These are phyloP conservation scores for Amniataba percoides DNA, from an alignment of 2,797 vertebrate species.

Conservation along the genomic window DNA sequence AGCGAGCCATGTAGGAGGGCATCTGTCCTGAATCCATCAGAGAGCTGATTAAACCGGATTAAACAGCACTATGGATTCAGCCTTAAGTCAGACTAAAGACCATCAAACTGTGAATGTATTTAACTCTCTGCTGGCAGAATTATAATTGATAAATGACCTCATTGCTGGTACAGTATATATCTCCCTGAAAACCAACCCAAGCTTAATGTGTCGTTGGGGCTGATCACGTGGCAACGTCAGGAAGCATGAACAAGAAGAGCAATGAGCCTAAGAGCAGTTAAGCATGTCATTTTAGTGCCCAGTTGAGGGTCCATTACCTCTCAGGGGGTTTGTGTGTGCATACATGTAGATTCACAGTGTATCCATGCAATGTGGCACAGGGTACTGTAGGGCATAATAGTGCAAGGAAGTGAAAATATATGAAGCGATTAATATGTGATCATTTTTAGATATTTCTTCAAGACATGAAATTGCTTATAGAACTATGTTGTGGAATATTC, in stretches of 20 bases:
- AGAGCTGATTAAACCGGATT: too few species aligned
- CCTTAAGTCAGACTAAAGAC: too few species aligned
- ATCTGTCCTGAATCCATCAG: constrained; percentile 26
- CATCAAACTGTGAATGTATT: neutral
- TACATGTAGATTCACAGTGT: constrained; percentile 24
- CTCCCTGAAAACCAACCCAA: constrained; percentile 29
- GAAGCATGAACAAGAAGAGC: constrained; percentile 42
- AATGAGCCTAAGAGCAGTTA: constrained; percentile 55
- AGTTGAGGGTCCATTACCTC: constrained; percentile 57
- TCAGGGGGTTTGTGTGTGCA: constrained; percentile 37
- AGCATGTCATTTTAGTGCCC: constrained; percentile 62
- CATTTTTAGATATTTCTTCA: neutral
- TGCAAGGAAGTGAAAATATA: neutral
- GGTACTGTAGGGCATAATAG: neutral
- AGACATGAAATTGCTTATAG: neutral
- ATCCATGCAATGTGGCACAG: constrained; percentile 10
- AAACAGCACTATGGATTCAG: too few species aligned
- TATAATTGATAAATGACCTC: constrained; percentile 7
- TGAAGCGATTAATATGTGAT: neutral
- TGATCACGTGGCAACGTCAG: constrained; percentile 28
- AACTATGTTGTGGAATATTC: neutral
- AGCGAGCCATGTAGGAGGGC: neutral
- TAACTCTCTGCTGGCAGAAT: neutral
- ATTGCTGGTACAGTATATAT: constrained; percentile 10
- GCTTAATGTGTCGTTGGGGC: constrained; percentile 43